Base-by-base conservation (phyloP, 2,888 invertebrate species). In the Papilio demoleus region DNA sequence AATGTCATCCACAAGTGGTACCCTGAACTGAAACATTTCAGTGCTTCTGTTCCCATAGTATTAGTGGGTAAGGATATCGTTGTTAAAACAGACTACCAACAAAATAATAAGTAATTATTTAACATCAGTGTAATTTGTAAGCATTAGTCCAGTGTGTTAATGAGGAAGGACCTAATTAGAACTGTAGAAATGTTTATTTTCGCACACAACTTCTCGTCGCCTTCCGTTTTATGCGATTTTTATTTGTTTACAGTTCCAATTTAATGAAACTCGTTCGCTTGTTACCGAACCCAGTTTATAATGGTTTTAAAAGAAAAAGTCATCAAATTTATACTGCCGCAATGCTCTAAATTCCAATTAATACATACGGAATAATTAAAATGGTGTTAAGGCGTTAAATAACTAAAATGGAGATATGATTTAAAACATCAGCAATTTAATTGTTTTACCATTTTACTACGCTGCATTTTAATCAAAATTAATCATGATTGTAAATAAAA, bases 1-100 rank as follows among this genome's bases (percentile, higher is more conserved):
- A 97, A 98, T 82, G 95, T 97, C 58, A 92, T 94, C 68, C 95
- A 95, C 80, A 98, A 97, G 90, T 98, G 97, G 97, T 95, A 95
- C 84, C 97, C 97, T 17, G 97, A 98, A 90, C 93, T 98, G 56
- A 95, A 95, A 80, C 96, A 96, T 81, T 96, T 96, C 82, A 96
- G 96, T 80, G 95, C 96, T 65, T 94, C 95, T 78, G 95, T 96
- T 42, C 97, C 97, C 66, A 95, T 97, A 72, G 94, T 98, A 75
- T 93, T 98, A 86, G 96, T 97, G 76, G 97, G 97, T 96, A 86
- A 94, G 94, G n/a, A 40, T 19, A 45, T 31, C 14, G 19, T 19
- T 40, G 17, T 45, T 45, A 17, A n/a, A 27, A 11, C 34, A 1
- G 19, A n/a, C n/a, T n/a, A n/a, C n/a, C n/a, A n/a, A n/a, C n/a